A percentile compares a stretch with the other conserved stretches of the same genome.
Conservation (phyloP, 2,113 vertebrate genomes). For the Cephalopholis sonnerati region DNA sequence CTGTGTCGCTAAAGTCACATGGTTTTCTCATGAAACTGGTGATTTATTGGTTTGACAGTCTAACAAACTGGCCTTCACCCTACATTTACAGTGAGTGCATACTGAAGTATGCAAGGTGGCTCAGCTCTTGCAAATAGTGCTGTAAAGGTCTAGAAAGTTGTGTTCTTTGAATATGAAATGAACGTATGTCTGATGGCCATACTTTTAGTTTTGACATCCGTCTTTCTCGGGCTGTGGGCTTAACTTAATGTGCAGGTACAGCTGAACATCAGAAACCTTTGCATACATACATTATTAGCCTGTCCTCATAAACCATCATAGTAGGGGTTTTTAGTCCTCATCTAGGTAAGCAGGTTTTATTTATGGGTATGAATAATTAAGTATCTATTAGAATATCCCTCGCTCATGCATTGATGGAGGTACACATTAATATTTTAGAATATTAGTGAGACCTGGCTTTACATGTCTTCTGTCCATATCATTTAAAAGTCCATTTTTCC, state of each 20-base stretch:
- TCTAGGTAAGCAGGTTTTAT: conserved; percentile 84
- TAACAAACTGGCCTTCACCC: conserved; percentile 45
- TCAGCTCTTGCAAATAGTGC: conserved; percentile 8
- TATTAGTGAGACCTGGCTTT: conserved; percentile 83
- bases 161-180: conserved; percentile 47
- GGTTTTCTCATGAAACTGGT: conserved; percentile 3
- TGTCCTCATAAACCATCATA: conserved; percentile 57
- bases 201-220: conserved; percentile 43
- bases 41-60: conserved; percentile 49
- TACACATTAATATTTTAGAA: conserved; percentile 85
- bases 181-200: conserved; percentile 19
- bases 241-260: conserved; percentile 62
- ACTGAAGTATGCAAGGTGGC: conserved; percentile 10
- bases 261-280: conserved; percentile 62
- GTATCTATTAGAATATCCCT: conserved; percentile 83
- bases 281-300: conserved; percentile 73
- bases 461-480: conserved; percentile 80
- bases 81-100: conserved; percentile 33
- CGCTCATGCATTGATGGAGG: conserved; percentile 82
- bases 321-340: conserved; percentile 68
- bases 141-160: conserved; percentile 42
- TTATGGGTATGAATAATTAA: conserved; percentile 87
- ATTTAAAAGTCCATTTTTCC: conserved; percentile 85
- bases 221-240: conserved; percentile 23
- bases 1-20: background rate